Base-by-base conservation (phyloP, 2,888 invertebrate species). In the Epirrhoe tristata region DNA sequence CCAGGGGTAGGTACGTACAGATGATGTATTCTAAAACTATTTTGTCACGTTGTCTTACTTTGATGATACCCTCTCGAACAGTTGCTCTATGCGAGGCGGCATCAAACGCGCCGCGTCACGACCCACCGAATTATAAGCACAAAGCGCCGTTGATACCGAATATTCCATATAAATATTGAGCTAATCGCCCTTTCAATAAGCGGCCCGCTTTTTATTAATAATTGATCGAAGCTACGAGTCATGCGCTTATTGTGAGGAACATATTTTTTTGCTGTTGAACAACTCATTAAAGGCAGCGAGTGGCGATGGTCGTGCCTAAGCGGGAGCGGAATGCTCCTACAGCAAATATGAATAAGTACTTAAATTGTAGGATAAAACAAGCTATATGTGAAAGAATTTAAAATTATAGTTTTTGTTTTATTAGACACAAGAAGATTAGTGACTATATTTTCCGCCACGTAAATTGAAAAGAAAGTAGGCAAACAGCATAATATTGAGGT, bases 81-180 rank as follows among this genome's bases (percentile, higher is more conserved):
- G 86, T 89, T 91, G 89, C 83, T 88, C 86, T 88, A 81, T 89
- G 88, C 81, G 81, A 78, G 78, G 80, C 86, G 86, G 85, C 80
- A 76, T 86, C 88, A 90, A 91, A 93, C 85, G 82, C 89, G 93
- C 93, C 84, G 80, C 87, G 92, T 93, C 93, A 93, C 82, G 89
- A 88, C 88, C 88, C 88, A 90, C 92, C 93, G 91, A 93, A 93
- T 93, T 93, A 93, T 86, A 84, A 83, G 83, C 90, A 93, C 93
- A 93, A 93, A 91, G 93, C 87, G 90, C 87, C 93, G 93, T 93
- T 93, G 91, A 93, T 92, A 92, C 92, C 91, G 93, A 92, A 93
- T 93, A 93, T 93, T 92, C 93, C 93, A 93, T 93, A 93, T 93
- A 93, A 93, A 93, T 93, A 93, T 93, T 93, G 93, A 93, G 93